Conservation (phyloP, 2,113 vertebrate species). For the Gobius niger region DNA sequence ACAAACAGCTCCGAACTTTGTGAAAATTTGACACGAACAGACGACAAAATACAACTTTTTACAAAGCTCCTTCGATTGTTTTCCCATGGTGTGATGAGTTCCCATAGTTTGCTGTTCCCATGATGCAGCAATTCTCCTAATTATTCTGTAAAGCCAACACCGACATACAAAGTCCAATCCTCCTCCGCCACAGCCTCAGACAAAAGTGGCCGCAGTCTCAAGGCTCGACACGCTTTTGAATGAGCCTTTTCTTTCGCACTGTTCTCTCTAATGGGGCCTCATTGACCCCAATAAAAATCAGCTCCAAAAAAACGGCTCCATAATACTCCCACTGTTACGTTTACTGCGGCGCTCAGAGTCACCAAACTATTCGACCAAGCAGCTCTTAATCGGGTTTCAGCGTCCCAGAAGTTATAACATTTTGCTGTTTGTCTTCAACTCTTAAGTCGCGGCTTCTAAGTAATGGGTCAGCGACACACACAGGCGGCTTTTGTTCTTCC, state of each 20-base stretch:
- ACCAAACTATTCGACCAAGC: background rate
- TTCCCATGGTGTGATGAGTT: too few species aligned
- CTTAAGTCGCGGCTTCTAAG: background rate
- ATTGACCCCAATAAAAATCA: constrained; percentile 4
- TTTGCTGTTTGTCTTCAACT: too few species aligned
- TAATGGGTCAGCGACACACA: background rate
- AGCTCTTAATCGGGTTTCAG: too few species aligned
- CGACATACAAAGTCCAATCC: background rate
- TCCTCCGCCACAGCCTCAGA: background rate
- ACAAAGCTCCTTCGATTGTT: too few species aligned
- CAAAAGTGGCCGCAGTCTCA: background rate
- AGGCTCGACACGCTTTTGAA: background rate
- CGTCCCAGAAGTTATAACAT: too few species aligned
- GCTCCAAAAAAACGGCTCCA: background rate
- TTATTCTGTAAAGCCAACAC: background rate
- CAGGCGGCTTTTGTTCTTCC: background rate
- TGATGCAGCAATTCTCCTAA: too few species aligned
- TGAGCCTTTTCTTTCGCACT: background rate
- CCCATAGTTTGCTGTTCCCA: too few species aligned
- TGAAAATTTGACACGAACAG: too few species aligned
- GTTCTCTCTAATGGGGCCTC: constrained; percentile 5
- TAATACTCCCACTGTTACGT: constrained; percentile 1
- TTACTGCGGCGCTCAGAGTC: background rate
- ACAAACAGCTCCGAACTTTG: too few species aligned
- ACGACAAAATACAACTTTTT: too few species aligned